Conservation (phyloP, 2,113 vertebrate genomes). For the Chamaetylas fuelleborni region DNA sequence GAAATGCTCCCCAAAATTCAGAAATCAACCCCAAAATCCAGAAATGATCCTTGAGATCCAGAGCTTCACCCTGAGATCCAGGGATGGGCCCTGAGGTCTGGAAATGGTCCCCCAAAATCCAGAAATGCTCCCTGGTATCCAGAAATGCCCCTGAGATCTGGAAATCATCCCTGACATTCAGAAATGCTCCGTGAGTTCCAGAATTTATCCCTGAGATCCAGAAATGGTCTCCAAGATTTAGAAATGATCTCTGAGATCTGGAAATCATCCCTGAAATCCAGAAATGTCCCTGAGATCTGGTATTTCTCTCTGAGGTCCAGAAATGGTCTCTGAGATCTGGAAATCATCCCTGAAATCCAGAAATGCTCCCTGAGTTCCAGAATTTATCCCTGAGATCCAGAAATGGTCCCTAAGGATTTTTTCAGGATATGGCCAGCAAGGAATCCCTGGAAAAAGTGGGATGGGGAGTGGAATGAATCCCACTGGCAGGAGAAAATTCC, state of each 20-base stretch:
- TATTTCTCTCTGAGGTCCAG: no score
- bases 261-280: neutral
- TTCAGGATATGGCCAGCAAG: neutral
- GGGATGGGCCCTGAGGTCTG: no score
- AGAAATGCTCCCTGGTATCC: neutral
- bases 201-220: no score
- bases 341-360: rapidly evolving
- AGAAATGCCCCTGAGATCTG: no score
- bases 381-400: neutral
- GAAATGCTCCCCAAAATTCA: neutral
- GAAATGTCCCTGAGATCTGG: no score
- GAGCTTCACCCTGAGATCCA: no score
- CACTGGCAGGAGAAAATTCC: neutral
- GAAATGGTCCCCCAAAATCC: rapidly evolving
- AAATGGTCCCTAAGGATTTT: neutral
- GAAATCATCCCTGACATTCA: no score
- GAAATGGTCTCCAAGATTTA: no score
- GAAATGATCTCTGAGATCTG: no score
- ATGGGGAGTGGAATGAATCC: rapidly evolving
- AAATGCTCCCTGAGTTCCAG: rapidly evolving
- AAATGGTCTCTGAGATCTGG: rapidly evolving
- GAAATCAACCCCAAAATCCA: no score
- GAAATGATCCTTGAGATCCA: no score
- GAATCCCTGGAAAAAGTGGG: rapidly evolving
- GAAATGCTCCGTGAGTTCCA: no score